phyloP scores from a whole-genome alignment of 2,113 vertebrate genomes.

The Myiozetetes cayanensis region DNA sequence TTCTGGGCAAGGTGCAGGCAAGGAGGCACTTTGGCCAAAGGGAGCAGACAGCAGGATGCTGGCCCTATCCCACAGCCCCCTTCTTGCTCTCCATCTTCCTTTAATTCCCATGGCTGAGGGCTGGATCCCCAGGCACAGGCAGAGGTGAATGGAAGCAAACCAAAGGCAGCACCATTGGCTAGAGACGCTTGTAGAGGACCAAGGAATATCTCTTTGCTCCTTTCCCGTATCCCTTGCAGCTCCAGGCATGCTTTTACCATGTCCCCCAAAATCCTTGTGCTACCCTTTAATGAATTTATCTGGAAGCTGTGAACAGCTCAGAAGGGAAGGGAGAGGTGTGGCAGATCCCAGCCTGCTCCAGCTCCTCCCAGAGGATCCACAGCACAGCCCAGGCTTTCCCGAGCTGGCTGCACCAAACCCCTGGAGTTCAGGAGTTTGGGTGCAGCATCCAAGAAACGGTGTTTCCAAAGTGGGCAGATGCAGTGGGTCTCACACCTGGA shows the following conservation, averaged over 20 bases:
- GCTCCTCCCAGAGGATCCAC: not conserved
- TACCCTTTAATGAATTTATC: not conserved
- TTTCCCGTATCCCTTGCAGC: not conserved
- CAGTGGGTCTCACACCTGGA: not conserved
- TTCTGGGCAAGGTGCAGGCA: not conserved
- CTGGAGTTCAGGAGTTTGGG: not conserved
- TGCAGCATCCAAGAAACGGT: not conserved
- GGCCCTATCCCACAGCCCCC: not conserved
- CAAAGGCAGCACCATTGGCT: not conserved
- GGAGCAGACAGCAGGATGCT: not conserved
- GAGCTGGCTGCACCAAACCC: not conserved
- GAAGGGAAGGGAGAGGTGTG: not conserved
- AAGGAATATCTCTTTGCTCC: not conserved
- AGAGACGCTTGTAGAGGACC: not conserved
- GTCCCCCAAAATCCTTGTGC: not conserved
- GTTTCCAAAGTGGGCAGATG: not conserved
- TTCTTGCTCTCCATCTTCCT: not conserved
- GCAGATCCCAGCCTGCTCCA: not conserved
- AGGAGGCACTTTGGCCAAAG: not conserved
- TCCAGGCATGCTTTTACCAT: not conserved
- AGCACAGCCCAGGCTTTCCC: not conserved
- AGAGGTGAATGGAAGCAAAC: not conserved
- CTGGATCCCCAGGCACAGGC: not conserved
- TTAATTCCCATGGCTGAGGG: not conserved
- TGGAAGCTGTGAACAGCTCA: not conserved